These are phyloP conservation scores for Caenorhabditis doughertyi DNA, from an alignment of 2,888 invertebrate species.

Conservation along the genomic window DNA sequence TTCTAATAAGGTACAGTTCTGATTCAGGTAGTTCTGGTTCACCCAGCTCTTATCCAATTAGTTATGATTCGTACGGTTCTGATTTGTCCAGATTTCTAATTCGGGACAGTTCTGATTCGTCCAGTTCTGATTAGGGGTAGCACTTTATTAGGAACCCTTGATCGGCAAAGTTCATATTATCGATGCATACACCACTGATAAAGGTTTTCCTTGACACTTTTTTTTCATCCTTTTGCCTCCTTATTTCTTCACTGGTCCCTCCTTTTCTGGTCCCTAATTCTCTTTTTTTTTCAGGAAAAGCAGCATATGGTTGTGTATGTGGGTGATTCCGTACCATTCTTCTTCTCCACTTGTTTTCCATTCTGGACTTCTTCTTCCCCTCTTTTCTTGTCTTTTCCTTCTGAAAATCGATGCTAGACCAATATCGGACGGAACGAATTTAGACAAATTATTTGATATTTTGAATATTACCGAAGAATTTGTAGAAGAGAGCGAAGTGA, in stretches of 20 bases:
- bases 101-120: too few species aligned
- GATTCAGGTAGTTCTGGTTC: too few species aligned
- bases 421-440: slow-evolving; percentile 1
- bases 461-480: slow-evolving; percentile 27
- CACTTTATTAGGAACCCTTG: too few species aligned
- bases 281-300: slow-evolving; percentile 29
- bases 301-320: slow-evolving; percentile 63
- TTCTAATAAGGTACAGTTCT: too few species aligned
- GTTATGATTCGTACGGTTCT: too few species aligned
- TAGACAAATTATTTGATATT: slow-evolving; percentile 35
- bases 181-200: too few species aligned
- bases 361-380: not conserved
- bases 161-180: too few species aligned
- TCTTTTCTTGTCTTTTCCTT: slow-evolving; percentile 8
- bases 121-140: too few species aligned
- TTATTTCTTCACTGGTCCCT: not conserved
- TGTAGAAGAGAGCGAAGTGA: not conserved
- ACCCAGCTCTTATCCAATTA: too few species aligned
- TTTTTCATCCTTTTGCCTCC: not conserved
- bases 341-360: slow-evolving; percentile 4
- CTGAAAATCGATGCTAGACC: not conserved
- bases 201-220: too few species aligned
- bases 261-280: not conserved
- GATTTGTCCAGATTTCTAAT: too few species aligned
- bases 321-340: slow-evolving; percentile 16